Conservation (phyloP, 2,888 invertebrate genomes). For the Listrodromus nycthemerus region DNA sequence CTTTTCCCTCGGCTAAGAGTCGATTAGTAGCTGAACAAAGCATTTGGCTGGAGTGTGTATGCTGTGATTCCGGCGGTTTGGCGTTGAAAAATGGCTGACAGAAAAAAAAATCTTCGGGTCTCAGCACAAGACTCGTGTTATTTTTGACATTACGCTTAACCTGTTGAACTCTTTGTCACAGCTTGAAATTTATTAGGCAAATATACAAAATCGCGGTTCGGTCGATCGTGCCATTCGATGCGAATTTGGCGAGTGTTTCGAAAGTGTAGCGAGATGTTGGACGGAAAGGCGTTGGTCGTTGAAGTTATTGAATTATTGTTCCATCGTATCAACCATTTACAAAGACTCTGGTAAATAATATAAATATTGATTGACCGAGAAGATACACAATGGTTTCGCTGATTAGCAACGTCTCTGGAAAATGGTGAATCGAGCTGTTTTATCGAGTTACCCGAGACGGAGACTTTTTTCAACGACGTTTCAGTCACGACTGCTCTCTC, state of each 20-base stretch:
- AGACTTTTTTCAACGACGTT: constrained; percentile 49
- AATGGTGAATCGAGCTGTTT: not conserved
- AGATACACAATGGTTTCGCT: not conserved
- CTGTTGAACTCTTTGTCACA: constrained; percentile 46
- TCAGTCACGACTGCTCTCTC: constrained; percentile 1
- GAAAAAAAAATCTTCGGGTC: constrained; percentile 5
- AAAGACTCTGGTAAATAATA: not conserved
- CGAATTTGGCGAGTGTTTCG: constrained; percentile 29
- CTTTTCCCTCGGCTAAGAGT: constrained; percentile 18
- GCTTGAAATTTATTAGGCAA: not conserved
- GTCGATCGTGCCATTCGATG: not conserved
- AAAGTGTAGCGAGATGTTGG: constrained; percentile 1
- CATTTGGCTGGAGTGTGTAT: constrained; percentile 24
- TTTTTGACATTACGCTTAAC: constrained; percentile 38
- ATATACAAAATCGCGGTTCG: not conserved
- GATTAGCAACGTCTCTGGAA: not conserved
- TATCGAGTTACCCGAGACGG: constrained; percentile 8
- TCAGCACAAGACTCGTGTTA: constrained; percentile 12
- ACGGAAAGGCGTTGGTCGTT: not conserved
- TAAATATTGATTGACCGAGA: not conserved
- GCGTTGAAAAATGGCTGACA: constrained; percentile 22
- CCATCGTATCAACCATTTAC: not conserved
- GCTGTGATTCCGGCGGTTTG: constrained; percentile 34
- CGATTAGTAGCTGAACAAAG: constrained; percentile 49
- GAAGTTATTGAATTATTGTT: not conserved